Base-by-base conservation (phyloP, 2,888 invertebrate genomes). In the Andricus quercusramuli region DNA sequence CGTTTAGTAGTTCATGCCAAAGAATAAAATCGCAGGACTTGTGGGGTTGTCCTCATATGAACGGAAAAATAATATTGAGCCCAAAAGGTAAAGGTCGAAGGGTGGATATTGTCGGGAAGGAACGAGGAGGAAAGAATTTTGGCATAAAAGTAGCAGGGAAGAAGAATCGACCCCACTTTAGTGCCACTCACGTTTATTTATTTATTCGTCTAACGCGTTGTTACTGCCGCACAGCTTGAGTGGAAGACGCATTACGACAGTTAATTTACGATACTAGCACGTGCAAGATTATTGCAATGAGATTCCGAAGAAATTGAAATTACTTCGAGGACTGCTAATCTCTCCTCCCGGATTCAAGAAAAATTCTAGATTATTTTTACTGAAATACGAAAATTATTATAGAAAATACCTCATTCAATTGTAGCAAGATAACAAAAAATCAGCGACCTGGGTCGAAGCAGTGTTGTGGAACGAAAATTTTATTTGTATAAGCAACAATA, bases 1-100 rank as follows among this genome's bases (percentile, higher is more conserved):
- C 79, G 77, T 80, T 83, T 80, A 82, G 83, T 82, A 79, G 76
- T 68, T 56, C 66, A 68, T 70, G 32, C 51, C 56, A 20, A 74
- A 51, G 56, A 56, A 74, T 56, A 56, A 74, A 74, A 74, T 74
- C 32, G 32, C 56, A 29, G 62, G 62, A 62, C 62, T 15, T 41
- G 22, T 68, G 22, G 56, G 47, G 68, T 70, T 74, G 37, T 59
- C 47, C 66, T 51, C 37, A n/a, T 20, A 41, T 44, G 59, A 77
- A 67, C 62, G 77, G 68, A 66, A 65, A 80, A 74, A 74, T 74
- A 74, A 74, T 74, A 74, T 56, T 56, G n/a, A 56, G 51, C 15
- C 74, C 56, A 56, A 56, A 41, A 74, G 51, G 29, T 56, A 11
- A 11, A 9, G 51, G 20, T 9, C 20, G 51, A 74, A 56, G 74